Base-by-base conservation (phyloP, 2,888 invertebrate species). In the Zaprionus lineosus region DNA sequence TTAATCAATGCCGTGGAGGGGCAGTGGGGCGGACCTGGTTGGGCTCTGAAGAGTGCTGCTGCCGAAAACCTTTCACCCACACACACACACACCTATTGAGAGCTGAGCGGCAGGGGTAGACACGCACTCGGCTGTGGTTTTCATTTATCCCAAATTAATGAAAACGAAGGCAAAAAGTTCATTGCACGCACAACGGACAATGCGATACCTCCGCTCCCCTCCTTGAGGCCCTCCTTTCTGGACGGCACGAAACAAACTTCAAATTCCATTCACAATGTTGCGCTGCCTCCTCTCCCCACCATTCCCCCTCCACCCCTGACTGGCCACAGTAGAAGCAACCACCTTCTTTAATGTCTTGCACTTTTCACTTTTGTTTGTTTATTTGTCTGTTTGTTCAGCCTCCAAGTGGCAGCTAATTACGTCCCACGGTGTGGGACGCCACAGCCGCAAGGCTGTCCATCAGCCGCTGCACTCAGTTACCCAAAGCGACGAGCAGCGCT, bases 61-160 rank as follows among this genome's bases (percentile, higher is more conserved):
- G 6, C n/a, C n/a, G 61, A 56, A 60, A 55, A 64, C 65, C 69
- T 60, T 68, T 40, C 60, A 61, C 51, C 48, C 59, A 67, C 44
- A 57, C 39, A 52, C 33, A 18, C 37, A 28, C 15, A 26, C 31
- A 31, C 0, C 21, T 8, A 34, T 5, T 16, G 9, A 6, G 18
- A 26, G 7, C 1, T 7, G 8, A 2, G 5, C 9, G 18, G 21
- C 3, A 18, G 18, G 36, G 46, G 19, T 16, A 33, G 61, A 66
- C 61, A 66, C 72, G 72, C 72, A 66, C 66, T 48, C 40, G 57
- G 68, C 53, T 87, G 86, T 84, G 87, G 84, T 83, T 88, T 88
- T 88, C 87, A 87, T 88, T 88, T 88, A 88, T 86, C 86, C 86
- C 84, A 88, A 88, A 87, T 88, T 88, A 88, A 88, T 87, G 87